Conservation (phyloP, 2,113 vertebrate genomes). For the Platysteira castanea region DNA sequence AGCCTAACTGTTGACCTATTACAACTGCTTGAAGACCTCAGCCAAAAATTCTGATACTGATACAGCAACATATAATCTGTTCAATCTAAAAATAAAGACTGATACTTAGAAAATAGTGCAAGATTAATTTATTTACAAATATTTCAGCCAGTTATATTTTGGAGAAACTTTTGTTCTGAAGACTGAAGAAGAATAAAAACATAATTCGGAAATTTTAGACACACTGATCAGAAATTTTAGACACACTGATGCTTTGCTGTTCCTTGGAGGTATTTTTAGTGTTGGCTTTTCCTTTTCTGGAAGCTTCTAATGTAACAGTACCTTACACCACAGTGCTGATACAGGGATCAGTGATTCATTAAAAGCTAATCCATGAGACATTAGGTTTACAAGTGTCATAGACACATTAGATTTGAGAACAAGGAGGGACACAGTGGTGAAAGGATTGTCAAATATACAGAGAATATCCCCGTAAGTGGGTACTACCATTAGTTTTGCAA, state of each 20-base stretch:
- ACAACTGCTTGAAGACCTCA: background rate
- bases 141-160: constrained; percentile 3
- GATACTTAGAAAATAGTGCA: constrained; percentile 32
- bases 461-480: background rate
- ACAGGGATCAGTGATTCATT: constrained; percentile 26
- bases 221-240: background rate
- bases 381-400: background rate
- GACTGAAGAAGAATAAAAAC: background rate
- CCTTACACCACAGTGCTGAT: constrained; percentile 23
- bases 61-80: constrained; percentile 40
- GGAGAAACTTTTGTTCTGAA: background rate
- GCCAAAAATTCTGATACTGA: constrained; percentile 49
- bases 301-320: constrained; percentile 26
- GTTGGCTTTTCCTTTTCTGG: constrained; percentile 45
- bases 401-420: constrained; percentile 10
- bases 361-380: constrained; percentile 17
- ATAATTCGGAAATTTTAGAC: background rate
- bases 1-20: background rate
- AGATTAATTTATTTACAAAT: constrained; percentile 54
- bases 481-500: constrained; percentile 17
- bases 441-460: constrained; percentile 30
- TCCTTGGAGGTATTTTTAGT: background rate
- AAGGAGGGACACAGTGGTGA: background rate
- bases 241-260: background rate
- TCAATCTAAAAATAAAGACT: constrained; percentile 42